phyloP scores from a whole-genome alignment of 2,888 invertebrate species.

The Gastrophysa polygoni region DNA sequence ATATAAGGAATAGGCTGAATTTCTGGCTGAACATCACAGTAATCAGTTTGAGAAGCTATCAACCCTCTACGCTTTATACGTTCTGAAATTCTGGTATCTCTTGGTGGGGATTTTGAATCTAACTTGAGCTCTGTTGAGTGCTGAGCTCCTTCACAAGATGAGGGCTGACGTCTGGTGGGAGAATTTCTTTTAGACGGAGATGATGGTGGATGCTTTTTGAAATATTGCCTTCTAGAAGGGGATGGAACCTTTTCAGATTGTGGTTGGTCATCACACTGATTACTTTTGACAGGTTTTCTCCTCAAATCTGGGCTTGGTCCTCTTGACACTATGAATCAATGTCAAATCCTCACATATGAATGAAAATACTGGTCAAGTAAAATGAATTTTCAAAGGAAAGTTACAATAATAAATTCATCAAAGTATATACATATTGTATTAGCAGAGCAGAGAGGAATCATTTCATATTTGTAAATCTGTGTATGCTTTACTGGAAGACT shows the following conservation, averaged over 20 bases:
- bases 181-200: not conserved
- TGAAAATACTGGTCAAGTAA: too few relatives aligned
- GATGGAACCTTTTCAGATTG: not conserved
- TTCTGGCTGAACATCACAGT: slow-evolving; percentile 34
- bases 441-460: too few relatives aligned
- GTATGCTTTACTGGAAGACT: too few relatives aligned
- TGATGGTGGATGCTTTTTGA: not conserved
- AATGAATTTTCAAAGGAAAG: too few relatives aligned
- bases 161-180: not conserved
- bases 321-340: not conserved
- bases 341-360: not conserved
- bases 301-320: not conserved
- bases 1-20: slow-evolving; percentile 22
- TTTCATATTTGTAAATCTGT: too few relatives aligned
- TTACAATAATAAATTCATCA: too few relatives aligned
- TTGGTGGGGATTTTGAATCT: slow-evolving; percentile 21
- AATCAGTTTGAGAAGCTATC: slow-evolving; percentile 35
- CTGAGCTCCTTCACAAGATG: not conserved
- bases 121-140: not conserved
- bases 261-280: not conserved
- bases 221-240: not conserved
- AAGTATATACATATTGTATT: too few relatives aligned
- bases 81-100: slow-evolving; percentile 53
- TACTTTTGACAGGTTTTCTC: not conserved
- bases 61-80: slow-evolving; percentile 47